Base-by-base conservation (phyloP, 2,113 vertebrate genomes). In the Uria lomvia region DNA sequence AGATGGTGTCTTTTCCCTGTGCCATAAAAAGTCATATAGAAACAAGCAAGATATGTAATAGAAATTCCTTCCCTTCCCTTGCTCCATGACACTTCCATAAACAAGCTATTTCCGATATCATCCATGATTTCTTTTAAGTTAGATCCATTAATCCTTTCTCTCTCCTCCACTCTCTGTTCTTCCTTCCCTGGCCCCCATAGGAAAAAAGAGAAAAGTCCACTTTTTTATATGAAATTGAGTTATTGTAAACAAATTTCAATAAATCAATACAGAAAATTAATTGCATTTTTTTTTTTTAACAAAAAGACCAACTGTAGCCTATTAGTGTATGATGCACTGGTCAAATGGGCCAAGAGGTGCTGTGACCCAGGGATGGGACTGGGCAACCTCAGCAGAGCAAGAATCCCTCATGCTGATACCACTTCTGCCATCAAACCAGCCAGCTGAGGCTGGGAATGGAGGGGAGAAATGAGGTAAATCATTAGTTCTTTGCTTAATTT, bases 381-480 rank as follows among this genome's bases (percentile, higher is more conserved):
- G 79, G 62, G 19, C 30, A 65, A 29, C 9, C n/a, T n/a, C 40
- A 34, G 30, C 0, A 0, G 27, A 53, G 20, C 5, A 58, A 47
- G 38, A 75, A 27, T 6, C 32, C 34, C 56, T 75, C 45, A 34
- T 6, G 27, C 27, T 74, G 56, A 32, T 74, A 24, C 24, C 43
- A 4, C 29, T 67, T 77, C 23, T 79, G 38, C 71, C 18, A 49
- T 43, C 63, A 74, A 93, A 90, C 45, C 32, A 92, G 13, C n/a
- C 40, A 67, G 23, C 43, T 49, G 30, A 70, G 34, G 18, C 5
- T 62, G 30, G 47, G 66, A 75, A 78, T 2, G 2, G n/a, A 78
- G 68, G 34, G 63, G 12, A 26, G 11, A 78, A 71, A 26, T 55
- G 0, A 81, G 18, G 29, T 62, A 22, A 67, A 42, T 63, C 8